phyloP scores from a whole-genome alignment of 2,888 invertebrate genomes.

The Pharmacophagus antenor region DNA sequence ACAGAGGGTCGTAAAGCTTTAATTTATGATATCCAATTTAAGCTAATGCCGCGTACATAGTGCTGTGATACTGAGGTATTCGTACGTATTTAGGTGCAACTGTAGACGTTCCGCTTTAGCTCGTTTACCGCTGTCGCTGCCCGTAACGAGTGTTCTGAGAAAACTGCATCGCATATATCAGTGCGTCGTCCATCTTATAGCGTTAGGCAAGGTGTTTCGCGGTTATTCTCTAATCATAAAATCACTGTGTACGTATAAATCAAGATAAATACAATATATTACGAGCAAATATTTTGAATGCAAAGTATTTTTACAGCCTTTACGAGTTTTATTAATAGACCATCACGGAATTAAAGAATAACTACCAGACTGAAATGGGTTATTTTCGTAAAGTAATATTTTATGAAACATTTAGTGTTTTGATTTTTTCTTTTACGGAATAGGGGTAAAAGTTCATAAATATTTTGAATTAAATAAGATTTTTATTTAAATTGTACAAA shows the following conservation, averaged over 20 bases:
- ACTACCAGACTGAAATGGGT: too few species aligned
- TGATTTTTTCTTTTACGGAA: too few species aligned
- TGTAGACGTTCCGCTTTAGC: conserved; percentile 33
- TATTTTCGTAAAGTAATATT: too few species aligned
- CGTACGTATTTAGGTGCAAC: conserved; percentile 27
- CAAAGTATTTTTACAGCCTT: too few species aligned
- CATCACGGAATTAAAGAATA: too few species aligned
- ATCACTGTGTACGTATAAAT: too few species aligned
- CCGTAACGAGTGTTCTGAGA: conserved; percentile 42
- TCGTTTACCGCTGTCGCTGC: conserved; percentile 31
- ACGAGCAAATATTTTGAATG: too few species aligned
- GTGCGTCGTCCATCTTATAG: conserved; percentile 44
- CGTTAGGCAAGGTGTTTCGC: conserved; percentile 31
- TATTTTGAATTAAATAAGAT: too few species aligned
- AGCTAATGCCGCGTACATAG: conserved; percentile 28
- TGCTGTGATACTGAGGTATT: conserved; percentile 19
- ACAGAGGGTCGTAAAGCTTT: conserved; percentile 27
- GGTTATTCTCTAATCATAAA: not conserved
- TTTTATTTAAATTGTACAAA: too few species aligned
- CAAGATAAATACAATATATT: not conserved
- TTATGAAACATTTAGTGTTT: too few species aligned
- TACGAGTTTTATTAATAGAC: too few species aligned
- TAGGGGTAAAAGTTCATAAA: too few species aligned
- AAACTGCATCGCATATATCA: conserved; percentile 37
- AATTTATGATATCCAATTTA: conserved; percentile 32